Base-by-base conservation (phyloP, 2,888 invertebrate genomes). In the Pachycephus smyrnensis region DNA sequence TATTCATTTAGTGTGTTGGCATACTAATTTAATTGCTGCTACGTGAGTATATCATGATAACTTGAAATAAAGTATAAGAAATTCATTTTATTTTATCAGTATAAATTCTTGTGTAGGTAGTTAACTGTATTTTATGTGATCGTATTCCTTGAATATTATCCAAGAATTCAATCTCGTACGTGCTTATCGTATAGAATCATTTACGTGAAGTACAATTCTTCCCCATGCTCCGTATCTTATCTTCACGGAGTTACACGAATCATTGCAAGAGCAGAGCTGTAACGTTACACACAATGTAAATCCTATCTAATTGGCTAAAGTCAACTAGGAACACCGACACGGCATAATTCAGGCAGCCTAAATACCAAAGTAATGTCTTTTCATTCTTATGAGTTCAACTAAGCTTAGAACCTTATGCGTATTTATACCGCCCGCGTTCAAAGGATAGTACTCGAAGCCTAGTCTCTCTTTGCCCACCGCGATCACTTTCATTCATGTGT, bases 401-500 rank as follows among this genome's bases (percentile, higher is more conserved):
- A 23, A 55, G 55, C 55, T 55, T 23, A 55, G 55, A 55, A 55
- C 23, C 55, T 23, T 55, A 55, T 55, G 23, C 55, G 71, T 71
- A 69, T 32, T 77, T 77, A 77, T 69, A 69, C 55, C 55, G 55
- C 23, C 23, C 55, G 55, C 55, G 23, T 55, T 55, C 55, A 55
- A 55, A 55, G 55, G 9, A 55, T 55, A 55, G 55, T 2, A 55
- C 55, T 55, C 55, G 55, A 55, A 23, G 23, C 55, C 23, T 55
- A 55, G 23, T 55, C 55, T 9, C 69, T 68, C 37, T 78, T 69
- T 75, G 32, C 78, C 78, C 75, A 78, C 75, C 23, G n/a, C 78
- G 35, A 76, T 68, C 73, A 78, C 78, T 78, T 78, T 76, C 78
- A 78, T 78, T 78, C 78, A 76, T 76, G 68, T 78, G 78, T 76